Percentiles rank a stretch among this genome's conserved stretches.
These are phyloP conservation scores for Gallinago stenura DNA, from an alignment of 2,797 vertebrate genomes.

Conservation along the genomic window DNA sequence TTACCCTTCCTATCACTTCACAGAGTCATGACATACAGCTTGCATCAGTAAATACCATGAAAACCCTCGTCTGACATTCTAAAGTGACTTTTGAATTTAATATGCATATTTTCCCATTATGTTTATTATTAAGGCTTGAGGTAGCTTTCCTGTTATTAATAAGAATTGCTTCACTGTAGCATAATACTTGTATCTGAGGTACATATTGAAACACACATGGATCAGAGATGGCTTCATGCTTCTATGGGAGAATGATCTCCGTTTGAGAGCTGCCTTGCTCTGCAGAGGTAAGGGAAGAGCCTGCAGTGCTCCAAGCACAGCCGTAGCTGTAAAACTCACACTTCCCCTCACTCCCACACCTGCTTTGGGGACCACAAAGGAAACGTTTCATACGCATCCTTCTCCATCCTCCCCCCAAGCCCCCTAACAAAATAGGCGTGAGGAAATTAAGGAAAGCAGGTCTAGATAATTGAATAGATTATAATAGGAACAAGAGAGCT, in stretches of 20 bases:
- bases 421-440: background rate
- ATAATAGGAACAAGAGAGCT: background rate
- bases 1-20: constrained; percentile 10
- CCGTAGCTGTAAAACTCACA: background rate
- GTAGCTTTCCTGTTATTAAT: background rate
- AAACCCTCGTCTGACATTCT: constrained; percentile 18
- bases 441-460: background rate
- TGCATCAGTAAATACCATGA: background rate
- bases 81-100: background rate
- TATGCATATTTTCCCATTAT: background rate
- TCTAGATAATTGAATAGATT: background rate
- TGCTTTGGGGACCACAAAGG: background rate
- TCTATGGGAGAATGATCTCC: background rate
- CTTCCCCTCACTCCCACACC: background rate
- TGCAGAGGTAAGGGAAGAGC: background rate
- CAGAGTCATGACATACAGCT: background rate
- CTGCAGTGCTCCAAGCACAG: background rate
- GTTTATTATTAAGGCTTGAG: background rate
- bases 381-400: rapidly evolving
- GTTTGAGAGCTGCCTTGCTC: background rate
- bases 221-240: background rate
- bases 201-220: rapidly evolving
- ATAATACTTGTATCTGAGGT: background rate
- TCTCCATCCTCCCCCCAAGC: background rate
- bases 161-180: background rate